Percentiles rank a stretch among this genome's conserved stretches.
Conservation (phyloP, 2,888 invertebrate genomes). For the Pyralis farinalis region DNA sequence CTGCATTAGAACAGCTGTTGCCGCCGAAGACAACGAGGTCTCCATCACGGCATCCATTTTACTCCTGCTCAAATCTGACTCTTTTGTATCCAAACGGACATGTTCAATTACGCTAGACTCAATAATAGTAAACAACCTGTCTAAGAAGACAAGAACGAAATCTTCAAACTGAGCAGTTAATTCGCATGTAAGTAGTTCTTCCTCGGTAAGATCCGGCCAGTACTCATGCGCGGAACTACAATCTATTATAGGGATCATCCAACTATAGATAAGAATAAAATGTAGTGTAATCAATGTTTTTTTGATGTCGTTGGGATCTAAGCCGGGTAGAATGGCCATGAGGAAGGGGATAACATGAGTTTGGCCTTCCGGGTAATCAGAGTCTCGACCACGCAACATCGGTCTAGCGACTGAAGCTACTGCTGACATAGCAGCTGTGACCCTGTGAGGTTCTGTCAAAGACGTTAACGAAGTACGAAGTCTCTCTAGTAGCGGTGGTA, state of each 20-base stretch:
- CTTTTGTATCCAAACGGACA: conserved; percentile 83
- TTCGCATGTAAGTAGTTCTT: conserved; percentile 88
- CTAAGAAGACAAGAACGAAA: conserved; percentile 92
- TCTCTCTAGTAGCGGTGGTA: conserved; percentile 91
- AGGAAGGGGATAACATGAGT: conserved; percentile 91
- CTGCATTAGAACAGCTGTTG: conserved; percentile 86
- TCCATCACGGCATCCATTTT: conserved; percentile 87
- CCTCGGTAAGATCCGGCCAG: conserved; percentile 86
- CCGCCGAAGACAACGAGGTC: conserved; percentile 84
- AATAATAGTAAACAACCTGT: conserved; percentile 86
- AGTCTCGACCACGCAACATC: conserved; percentile 76
- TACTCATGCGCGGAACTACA: conserved; percentile 88
- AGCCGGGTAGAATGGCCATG: conserved; percentile 90
- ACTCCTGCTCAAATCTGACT: conserved; percentile 81
- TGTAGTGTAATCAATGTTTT: conserved; percentile 89
- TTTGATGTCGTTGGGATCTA: conserved; percentile 93
- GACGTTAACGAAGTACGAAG: conserved; percentile 91
- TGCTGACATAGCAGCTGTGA: conserved; percentile 86
- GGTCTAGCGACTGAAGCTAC: conserved; percentile 86
- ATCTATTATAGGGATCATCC: conserved; percentile 91
- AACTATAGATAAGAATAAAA: conserved; percentile 87
- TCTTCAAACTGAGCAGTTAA: conserved; percentile 94
- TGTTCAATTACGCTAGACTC: conserved; percentile 86
- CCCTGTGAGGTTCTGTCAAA: conserved; percentile 93
- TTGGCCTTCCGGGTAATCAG: conserved; percentile 87